Evolutionary conservation across 2,888 invertebrate species (phyloP), one percentile per base, ranked within the genome.

Genomic region (Parapristionchus giblindavisi): DNA sequence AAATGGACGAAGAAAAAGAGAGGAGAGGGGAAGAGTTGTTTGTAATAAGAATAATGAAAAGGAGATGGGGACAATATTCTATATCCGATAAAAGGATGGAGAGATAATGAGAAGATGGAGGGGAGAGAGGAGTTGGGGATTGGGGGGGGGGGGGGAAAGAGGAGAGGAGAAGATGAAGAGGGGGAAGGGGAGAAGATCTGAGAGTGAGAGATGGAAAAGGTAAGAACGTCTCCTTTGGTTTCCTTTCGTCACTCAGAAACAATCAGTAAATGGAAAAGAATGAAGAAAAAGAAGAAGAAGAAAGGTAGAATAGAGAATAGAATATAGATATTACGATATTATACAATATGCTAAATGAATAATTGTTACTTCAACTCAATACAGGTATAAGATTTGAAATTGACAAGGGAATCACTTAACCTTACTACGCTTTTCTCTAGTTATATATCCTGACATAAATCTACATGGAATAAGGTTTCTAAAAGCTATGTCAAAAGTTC

Each of bases 81-180:
- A n/a, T n/a, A 65, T 40, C 43, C 29, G 40, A 65, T 65, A 43
- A 43, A 65, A 65, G 36, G 29, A 14, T 24, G 63, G 29, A 36
- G 6, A 43, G 14, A 65, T 65, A 65, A 65, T 65, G 63, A 27
- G 63, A 65, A 36, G 63, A 65, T 43, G 43, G 17, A 43, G 36
- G 27, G 21, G 43, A 43, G 63, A 65, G 43, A 43, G 63, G 63
- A 65, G 43, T 43, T 40, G 17, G 43, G 43, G 29, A 43, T 40
- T 21, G 63, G 40, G 27, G 40, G 40, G 14, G 43, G 43, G 40
- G 43, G 14, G 36, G 43, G 29, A 24, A 17, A 40, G 34, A 5
- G 21, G 40, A 61, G 5, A 24, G 8, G 27, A 40, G 34, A 38
- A 17, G 29, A 43, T 27, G 63, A 29, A 29, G 24, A 43, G 38